A percentile compares a stretch with the other conserved stretches of the same genome.
phyloP scores from a whole-genome alignment of 2,797 vertebrate species.

The Bufotes viridis region DNA sequence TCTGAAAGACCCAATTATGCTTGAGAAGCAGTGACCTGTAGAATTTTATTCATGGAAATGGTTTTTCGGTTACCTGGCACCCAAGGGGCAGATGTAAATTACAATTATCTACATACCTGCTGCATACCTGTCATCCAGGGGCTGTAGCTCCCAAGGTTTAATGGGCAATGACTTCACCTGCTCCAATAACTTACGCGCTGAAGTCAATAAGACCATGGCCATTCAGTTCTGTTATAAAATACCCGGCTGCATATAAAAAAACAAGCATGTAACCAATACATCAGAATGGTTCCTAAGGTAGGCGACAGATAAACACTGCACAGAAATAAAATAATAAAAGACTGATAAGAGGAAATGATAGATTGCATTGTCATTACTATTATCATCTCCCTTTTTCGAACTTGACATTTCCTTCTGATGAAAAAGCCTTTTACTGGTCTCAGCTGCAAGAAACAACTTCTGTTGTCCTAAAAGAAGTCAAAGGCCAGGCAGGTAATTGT shows the following conservation, averaged over 20 bases:
- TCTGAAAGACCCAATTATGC: background rate
- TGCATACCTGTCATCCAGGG: too few relatives aligned
- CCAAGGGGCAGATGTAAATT: too few relatives aligned
- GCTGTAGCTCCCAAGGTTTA: too few relatives aligned
- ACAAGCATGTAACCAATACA: background rate
- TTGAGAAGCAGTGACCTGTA: background rate
- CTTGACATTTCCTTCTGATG: background rate
- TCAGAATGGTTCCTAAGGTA: background rate
- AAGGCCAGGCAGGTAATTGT: conserved; percentile 8
- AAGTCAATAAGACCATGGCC: background rate
- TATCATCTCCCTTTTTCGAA: background rate
- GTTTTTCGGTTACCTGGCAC: too few relatives aligned
- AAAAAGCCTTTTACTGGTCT: background rate
- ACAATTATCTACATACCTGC: too few relatives aligned
- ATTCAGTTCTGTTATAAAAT: background rate
- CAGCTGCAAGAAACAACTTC: background rate
- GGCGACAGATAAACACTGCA: background rate
- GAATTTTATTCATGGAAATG: background rate
- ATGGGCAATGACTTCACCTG: too few relatives aligned
- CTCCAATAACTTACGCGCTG: too few relatives aligned
- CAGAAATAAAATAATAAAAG: background rate
- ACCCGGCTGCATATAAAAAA: background rate
- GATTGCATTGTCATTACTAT: background rate
- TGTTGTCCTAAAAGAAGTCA: background rate
- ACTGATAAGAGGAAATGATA: background rate